Conservation (phyloP, 2,888 invertebrate species). For the Cylloceria caligata region DNA sequence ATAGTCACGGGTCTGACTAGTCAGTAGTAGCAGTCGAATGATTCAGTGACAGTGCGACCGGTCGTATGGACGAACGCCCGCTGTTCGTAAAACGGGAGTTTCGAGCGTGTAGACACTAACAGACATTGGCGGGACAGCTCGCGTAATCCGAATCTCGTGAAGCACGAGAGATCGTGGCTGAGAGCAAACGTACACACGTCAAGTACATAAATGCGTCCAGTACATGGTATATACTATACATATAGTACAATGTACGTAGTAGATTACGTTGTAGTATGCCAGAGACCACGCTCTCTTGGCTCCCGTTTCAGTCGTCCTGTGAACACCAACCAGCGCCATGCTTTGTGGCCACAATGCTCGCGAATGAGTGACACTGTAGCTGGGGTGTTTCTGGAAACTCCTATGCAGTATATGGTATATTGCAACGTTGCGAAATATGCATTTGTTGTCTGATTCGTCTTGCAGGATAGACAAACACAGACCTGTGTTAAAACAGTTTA, state of each 20-base stretch:
- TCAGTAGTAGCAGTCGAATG: slow-evolving; percentile 47
- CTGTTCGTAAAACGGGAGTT: slow-evolving; percentile 67
- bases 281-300: slow-evolving; percentile 22
- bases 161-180: slow-evolving; percentile 25
- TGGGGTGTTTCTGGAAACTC: neutral
- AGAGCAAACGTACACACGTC: slow-evolving; percentile 51
- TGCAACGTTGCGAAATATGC: slow-evolving; percentile 17
- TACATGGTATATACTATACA: slow-evolving; percentile 34
- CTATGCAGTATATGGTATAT: neutral
- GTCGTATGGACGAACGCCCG: slow-evolving; percentile 63
- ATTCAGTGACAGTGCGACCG: slow-evolving; percentile 56
- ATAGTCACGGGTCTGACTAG: slow-evolving; percentile 45
- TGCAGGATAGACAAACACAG: neutral
- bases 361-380: slow-evolving; percentile 15
- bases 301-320: slow-evolving; percentile 21
- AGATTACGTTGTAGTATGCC: slow-evolving; percentile 26
- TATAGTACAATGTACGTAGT: slow-evolving; percentile 19
- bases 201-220: slow-evolving; percentile 16
- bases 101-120: slow-evolving; percentile 68
- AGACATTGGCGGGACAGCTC: slow-evolving; percentile 67
- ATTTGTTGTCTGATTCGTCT: neutral
- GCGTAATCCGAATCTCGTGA: slow-evolving; percentile 68
- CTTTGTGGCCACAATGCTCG: slow-evolving; percentile 25
- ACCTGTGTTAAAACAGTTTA: neutral
- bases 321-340: slow-evolving; percentile 18